Conservation (phyloP, 2,797 vertebrate species). For the Esox lucius region DNA sequence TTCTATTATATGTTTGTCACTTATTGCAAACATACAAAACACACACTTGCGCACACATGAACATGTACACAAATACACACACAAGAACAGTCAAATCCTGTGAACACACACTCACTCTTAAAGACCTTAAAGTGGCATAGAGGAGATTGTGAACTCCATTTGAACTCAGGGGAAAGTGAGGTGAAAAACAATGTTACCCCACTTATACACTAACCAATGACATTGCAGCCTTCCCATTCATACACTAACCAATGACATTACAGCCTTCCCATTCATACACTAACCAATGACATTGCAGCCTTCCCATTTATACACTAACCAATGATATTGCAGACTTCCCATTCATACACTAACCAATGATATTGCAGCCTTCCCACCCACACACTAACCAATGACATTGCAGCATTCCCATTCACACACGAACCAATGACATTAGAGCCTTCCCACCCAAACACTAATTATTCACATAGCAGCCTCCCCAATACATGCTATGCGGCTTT, state of each 20-base stretch:
- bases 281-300: not conserved
- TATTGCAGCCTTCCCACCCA: not conserved
- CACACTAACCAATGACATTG: not conserved
- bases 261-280: not conserved
- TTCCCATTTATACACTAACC: not conserved
- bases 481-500: not conserved
- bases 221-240: not conserved
- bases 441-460: no score
- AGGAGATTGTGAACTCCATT: constrained; percentile 65
- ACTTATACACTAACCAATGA: not conserved
- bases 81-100: constrained; percentile 7
- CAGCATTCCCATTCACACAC: not conserved
- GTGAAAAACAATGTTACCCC: constrained; percentile 55
- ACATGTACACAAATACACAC: constrained; percentile 26
- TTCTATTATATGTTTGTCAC: no score
- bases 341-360: not conserved
- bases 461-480: not conserved
- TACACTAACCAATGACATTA: not conserved
- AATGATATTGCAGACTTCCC: not conserved
- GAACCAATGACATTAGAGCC: no score
- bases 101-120: not conserved
- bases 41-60: constrained; percentile 1
- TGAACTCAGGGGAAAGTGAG: constrained; percentile 70
- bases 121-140: constrained; percentile 31
- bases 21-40: not conserved